Conservation (phyloP, 2,888 invertebrate species). For the Myopa testacea region DNA sequence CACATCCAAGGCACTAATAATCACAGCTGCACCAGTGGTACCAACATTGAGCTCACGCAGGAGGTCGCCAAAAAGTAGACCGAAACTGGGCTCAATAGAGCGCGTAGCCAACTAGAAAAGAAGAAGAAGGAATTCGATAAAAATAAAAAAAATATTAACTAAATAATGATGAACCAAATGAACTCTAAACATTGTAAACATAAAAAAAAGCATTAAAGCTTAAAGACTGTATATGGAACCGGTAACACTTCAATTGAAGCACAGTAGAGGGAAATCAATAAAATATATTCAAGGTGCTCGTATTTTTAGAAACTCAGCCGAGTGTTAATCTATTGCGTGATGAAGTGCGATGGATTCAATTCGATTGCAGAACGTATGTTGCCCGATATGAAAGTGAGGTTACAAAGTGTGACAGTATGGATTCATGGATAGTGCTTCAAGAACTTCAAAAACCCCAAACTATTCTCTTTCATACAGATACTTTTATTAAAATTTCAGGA, state of each 20-base stretch:
- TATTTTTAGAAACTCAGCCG: background rate
- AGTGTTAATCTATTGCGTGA: background rate
- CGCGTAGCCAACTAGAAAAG: slow-evolving; percentile 79
- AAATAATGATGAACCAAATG: background rate
- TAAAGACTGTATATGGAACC: no score
- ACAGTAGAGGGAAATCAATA: background rate
- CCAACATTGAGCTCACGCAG: slow-evolving; percentile 77
- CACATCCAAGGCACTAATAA: slow-evolving; percentile 81
- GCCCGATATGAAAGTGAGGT: no score
- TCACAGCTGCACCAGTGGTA: slow-evolving; percentile 80
- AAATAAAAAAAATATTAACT: slow-evolving; percentile 11
- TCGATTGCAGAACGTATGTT: no score
- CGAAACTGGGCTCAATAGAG: slow-evolving; percentile 84
- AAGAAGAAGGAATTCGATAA: slow-evolving; percentile 15
- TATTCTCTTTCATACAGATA: no score
- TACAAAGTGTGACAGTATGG: no score
- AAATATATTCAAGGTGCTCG: background rate
- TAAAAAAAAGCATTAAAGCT: no score
- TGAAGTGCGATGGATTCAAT: no score
- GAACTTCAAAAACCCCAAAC: no score
- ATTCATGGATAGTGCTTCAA: no score
- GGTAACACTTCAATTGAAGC: background rate
- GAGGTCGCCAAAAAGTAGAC: slow-evolving; percentile 81
- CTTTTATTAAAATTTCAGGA: no score
- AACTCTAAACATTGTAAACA: background rate